Base-by-base conservation (phyloP, 2,113 vertebrate species). In the Eretmochelys imbricata region DNA sequence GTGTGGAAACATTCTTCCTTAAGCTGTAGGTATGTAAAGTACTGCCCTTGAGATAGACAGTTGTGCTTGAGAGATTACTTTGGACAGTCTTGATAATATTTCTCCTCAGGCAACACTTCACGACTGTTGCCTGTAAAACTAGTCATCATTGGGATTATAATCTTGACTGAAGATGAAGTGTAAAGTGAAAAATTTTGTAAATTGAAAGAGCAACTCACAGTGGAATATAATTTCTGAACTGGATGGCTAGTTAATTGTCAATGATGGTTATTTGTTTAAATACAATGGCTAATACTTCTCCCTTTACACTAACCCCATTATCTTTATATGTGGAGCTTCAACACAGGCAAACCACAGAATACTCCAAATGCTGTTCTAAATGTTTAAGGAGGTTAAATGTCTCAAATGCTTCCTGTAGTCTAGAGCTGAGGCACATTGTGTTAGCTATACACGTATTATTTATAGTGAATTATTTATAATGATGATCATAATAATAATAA, bases 401-500 rank as follows among this genome's bases (percentile, higher is more conserved):
- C 59, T 72, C 87, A 80, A 93, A 85, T 87, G 5, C 59, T 89
- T 31, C 3, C 25, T 75, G 54, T 89, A 89, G 84, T 84, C 96
- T 50, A 85, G 65, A 89, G 35, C 19, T 65, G 24, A 84, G 46
- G 38, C 89, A 59, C 1, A 14, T 80, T 57, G 12, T 46, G 31
- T 87, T 89, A 46, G 89, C 69, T 84, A 87, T 94, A 80, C 20
- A 85, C 38, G 10, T 3, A 69, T 93, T 94, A 65, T 46, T 3
- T 87, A 38, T 17, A 48, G 42, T 94, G 81, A 88, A 35, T 27
- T 38, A 80, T 29, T 93, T 97, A 82, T 93, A 84, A 96, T 89
- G 78, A 42, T 72, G 93, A 92, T 29, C 76, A 12, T 55, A 79
- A 12, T 55, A 79, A 89, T 91, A 54, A 79, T 42, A 65, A 14